Conservation (phyloP, 2,113 vertebrate genomes). For the Peromyscus californicus region DNA sequence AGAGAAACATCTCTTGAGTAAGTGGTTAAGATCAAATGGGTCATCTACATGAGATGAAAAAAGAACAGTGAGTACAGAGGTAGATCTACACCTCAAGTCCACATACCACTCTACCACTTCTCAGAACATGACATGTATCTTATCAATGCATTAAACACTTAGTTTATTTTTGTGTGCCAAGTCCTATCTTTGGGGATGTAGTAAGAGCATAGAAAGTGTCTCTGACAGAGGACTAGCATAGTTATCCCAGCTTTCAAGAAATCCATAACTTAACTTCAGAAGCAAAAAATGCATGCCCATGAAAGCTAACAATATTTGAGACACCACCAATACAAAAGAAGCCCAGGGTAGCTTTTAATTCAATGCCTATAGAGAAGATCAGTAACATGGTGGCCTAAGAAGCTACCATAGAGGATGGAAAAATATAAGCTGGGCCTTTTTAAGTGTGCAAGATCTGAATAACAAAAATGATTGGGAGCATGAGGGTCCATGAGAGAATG, state of each 20-base stretch:
- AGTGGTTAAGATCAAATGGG: background rate
- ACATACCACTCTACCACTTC: background rate
- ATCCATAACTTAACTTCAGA: slow-evolving; percentile 20
- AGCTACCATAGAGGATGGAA: background rate
- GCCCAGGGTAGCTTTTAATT: slow-evolving; percentile 18
- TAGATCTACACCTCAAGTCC: background rate
- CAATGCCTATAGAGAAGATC: background rate
- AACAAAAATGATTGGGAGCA: background rate
- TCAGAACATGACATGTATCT: background rate
- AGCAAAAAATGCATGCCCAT: background rate
- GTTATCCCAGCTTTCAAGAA: background rate
- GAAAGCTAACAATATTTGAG: slow-evolving; percentile 37
- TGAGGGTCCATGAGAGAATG: background rate
- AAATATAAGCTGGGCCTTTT: background rate
- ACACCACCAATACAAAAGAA: background rate
- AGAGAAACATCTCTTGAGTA: background rate
- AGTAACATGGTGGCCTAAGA: background rate
- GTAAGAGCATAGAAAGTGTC: background rate
- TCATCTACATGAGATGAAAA: background rate
- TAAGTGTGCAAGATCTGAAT: background rate
- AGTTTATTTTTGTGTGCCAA: background rate
- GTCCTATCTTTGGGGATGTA: background rate
- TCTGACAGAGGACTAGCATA: background rate
- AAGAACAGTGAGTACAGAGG: background rate
- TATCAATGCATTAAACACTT: background rate